These are phyloP conservation scores for Caenorhabditis virilis DNA, from an alignment of 2,888 invertebrate genomes.

Conservation along the genomic window DNA sequence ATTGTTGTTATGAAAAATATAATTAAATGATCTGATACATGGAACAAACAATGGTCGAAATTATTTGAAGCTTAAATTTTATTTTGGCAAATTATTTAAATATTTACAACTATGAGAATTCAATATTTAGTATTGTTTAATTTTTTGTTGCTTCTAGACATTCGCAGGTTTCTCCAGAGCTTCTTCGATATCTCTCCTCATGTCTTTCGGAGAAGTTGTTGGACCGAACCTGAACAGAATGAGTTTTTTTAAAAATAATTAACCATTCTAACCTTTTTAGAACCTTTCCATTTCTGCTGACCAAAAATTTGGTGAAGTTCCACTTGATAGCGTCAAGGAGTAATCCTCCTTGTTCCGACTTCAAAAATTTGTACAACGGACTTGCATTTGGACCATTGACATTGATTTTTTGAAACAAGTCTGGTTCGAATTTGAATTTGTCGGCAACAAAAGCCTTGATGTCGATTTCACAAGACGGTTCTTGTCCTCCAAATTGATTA, in stretches of 20 bases:
- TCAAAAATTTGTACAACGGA: slow-evolving; percentile 77
- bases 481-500: slow-evolving; percentile 79
- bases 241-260: not conserved
- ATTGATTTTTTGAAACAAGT: slow-evolving; percentile 75
- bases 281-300: slow-evolving; percentile 72
- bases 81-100: not conserved
- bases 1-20: too few relatives aligned
- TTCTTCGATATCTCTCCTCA: slow-evolving; percentile 64
- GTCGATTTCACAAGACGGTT: slow-evolving; percentile 78
- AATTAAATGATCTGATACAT: not conserved
- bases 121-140: not conserved
- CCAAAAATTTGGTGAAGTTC: slow-evolving; percentile 87
- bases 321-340: slow-evolving; percentile 77
- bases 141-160: slow-evolving; percentile 9
- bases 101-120: too few relatives aligned
- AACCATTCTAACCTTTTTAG: slow-evolving; percentile 36
- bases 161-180: slow-evolving; percentile 45
- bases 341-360: slow-evolving; percentile 71
- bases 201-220: slow-evolving; percentile 63
- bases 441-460: slow-evolving; percentile 74
- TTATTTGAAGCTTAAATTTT: not conserved
- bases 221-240: slow-evolving; percentile 53
- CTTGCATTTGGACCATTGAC: slow-evolving; percentile 78
- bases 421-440: slow-evolving; percentile 68
- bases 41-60: not conserved